Base-by-base conservation (phyloP, 1,140 invertebrate genomes). In the Aethina tumida region DNA sequence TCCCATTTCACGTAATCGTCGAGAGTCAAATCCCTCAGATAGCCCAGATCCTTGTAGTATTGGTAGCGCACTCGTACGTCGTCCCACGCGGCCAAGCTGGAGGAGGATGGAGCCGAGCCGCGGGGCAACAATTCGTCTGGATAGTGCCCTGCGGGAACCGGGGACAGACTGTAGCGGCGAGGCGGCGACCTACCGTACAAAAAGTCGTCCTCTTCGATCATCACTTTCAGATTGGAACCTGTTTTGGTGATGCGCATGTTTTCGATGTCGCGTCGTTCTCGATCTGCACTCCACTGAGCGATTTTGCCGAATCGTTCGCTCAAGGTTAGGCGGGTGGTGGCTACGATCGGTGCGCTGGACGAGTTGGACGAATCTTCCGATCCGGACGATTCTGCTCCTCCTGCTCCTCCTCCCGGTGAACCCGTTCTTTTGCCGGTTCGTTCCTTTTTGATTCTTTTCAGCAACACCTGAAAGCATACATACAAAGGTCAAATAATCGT, bases 1-100 rank as follows among this genome's bases (percentile, higher is more conserved):
- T 91, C 87, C 86, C 86, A 91, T 59, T 90, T 89, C 17, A 88
- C 73, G 58, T 89, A 91, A 60, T 91, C 87, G 39, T 84, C 76
- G 19, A 86, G 66, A 0, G 77, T 74, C 4, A 85, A 67, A 40
- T 83, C 80, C 15, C 84, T 64, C 18, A 90, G 64, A 53, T 87
- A 90, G 0, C 85, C 86, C 28, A 84, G 69, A 57, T 84, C 84
- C 64, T 89, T 86, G 57, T 88, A 90, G 59, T 85, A 84, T 50
- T 86, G 81, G 56, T 86, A 88, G 39, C 84, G 70, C 3, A 88
- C 84, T 32, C 81, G 65, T 0, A 87, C 81, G 53, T 90, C 84
- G 53, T 88, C 82, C 84, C 84, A 88, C 38, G 82, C 81, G 9
- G 79, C 77, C 42, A 84, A 61, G 18, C 79, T 75, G 29, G 75